Conservation (phyloP, 2,888 invertebrate genomes). For the Pollenia angustigena region DNA sequence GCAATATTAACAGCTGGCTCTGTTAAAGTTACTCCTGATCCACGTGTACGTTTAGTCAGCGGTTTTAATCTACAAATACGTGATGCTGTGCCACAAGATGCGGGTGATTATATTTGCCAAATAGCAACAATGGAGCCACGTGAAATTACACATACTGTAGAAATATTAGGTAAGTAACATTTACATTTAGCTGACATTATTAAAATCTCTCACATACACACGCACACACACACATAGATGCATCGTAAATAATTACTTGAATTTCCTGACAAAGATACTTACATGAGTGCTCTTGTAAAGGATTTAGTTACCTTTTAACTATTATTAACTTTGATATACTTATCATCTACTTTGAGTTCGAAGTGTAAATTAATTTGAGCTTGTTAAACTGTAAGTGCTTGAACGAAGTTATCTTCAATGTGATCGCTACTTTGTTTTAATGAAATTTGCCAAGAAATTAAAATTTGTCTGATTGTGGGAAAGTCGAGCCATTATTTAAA, state of each 20-base stretch:
- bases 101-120: conserved; percentile 89
- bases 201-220: conserved; percentile 4
- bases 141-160: conserved; percentile 88
- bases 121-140: conserved; percentile 87
- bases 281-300: background rate
- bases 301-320: background rate
- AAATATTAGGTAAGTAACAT: conserved; percentile 87
- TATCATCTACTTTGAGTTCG: background rate
- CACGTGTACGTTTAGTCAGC: conserved; percentile 86
- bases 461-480: no score
- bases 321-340: background rate
- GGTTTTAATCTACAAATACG: conserved; percentile 88
- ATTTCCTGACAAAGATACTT: background rate
- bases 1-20: conserved; percentile 88
- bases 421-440: background rate
- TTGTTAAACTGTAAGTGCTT: background rate
- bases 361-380: conserved; percentile 20
- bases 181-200: background rate
- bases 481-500: no score
- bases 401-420: background rate
- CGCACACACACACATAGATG: background rate
- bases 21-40: conserved; percentile 88
- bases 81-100: conserved; percentile 87
- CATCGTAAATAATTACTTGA: background rate
- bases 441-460: background rate